Conservation (phyloP, 2,797 vertebrate species). For the Anguilla marmorata region DNA sequence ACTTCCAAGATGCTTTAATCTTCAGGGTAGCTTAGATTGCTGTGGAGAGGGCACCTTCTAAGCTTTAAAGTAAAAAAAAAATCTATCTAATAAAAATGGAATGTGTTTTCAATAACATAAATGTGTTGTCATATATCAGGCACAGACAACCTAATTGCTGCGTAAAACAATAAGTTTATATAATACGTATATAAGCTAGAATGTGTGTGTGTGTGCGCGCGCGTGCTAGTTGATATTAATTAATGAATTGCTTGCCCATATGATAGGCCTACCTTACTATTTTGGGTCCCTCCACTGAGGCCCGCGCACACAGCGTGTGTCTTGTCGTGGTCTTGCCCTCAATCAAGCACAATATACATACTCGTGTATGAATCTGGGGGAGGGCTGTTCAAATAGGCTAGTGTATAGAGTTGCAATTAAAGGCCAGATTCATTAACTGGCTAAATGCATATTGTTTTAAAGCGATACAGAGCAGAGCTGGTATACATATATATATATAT, state of each 20-base stretch:
- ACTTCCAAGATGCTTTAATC: background rate
- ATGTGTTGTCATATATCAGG: background rate
- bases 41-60: background rate
- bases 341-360: background rate
- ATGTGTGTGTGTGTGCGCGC: background rate
- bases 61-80: background rate
- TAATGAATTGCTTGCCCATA: background rate
- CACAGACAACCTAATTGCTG: background rate
- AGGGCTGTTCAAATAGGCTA: background rate
- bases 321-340: slow-evolving; percentile 13
- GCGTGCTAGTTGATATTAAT: background rate
- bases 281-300: background rate
- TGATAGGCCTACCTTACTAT: background rate
- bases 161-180: background rate
- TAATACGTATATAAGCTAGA: too few species aligned
- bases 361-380: background rate
- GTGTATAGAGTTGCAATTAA: background rate
- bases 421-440: background rate
- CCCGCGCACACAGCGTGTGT: background rate
- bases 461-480: background rate
- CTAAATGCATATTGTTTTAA: background rate
- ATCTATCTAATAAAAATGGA: background rate
- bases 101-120: background rate
- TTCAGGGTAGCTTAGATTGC: background rate
- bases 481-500: background rate